Base-by-base conservation (phyloP, 2,113 vertebrate genomes). In the Nipponia nippon region DNA sequence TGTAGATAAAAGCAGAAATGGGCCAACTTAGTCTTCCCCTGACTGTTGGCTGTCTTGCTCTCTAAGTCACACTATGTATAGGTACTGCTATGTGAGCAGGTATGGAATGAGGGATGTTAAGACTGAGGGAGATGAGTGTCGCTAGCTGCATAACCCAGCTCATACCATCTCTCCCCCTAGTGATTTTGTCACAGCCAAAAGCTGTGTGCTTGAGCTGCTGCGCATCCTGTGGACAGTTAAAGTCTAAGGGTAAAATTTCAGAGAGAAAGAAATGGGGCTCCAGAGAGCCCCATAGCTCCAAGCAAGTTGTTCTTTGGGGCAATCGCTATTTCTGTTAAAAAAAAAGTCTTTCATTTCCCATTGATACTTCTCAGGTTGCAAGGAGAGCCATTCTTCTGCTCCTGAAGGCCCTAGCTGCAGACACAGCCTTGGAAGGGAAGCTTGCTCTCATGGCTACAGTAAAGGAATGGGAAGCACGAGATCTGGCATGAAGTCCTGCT, bases 381-480 rank as follows among this genome's bases (percentile, higher is more conserved):
- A 82, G 88, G 65, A 89, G 90, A 84, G 46, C 69, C 59, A 27
- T 75, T 81, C 72, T 89, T 29, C 50, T 92, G 85, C 59, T 96
- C 47, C 96, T 96, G 90, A 87, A 95, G 94, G 92, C 90, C 85
- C 32, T 50, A 89, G 88, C 86, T 95, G 80, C 94, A 96, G 96
- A 94, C 90, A 92, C 83, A 90, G 96, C 95, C 90, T 71, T 95
- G 96, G 96, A 96, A 96, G 83, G 91, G 86, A 95, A 95, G 71
- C 40, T 88, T 87, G 95, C 86, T 95, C 91, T 97, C 92, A 95
- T 93, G 94, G 95, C 94, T 97, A 61, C 34, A 0, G 92, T 47
- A 40, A 62, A 97, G 88, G 96, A 97, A 97, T 95, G 97, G 97
- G 96, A 96, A 97, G 96, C 97, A 97, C 47, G 92, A 97, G 95